Percentiles rank a stretch among this genome's conserved stretches.
These are phyloP conservation scores for Drosophila pseudotalamancana DNA, from an alignment of 2,888 invertebrate species.

Conservation along the genomic window DNA sequence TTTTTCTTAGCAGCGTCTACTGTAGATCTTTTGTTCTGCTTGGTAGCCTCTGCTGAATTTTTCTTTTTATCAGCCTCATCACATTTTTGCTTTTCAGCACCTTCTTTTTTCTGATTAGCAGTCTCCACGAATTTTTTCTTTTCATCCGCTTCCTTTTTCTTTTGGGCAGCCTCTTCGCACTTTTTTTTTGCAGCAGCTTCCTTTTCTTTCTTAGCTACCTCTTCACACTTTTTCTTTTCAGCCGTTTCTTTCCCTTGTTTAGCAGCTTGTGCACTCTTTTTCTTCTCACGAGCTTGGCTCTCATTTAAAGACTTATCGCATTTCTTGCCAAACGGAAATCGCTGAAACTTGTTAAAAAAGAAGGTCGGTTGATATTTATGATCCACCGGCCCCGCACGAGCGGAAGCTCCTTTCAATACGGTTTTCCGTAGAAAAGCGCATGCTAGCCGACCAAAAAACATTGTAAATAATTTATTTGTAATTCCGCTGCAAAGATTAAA, in stretches of 20 bases:
- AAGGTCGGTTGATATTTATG: background rate
- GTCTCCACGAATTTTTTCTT: background rate
- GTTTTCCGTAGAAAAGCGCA: background rate
- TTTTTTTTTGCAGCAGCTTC: background rate
- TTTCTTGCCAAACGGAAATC: background rate
- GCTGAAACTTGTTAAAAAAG: background rate
- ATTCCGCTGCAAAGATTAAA: too few relatives aligned
- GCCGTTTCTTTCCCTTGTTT: background rate
- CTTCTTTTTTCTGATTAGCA: background rate
- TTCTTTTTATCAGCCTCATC: background rate
- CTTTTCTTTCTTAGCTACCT: background rate
- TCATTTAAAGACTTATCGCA: background rate
- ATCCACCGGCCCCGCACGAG: background rate
- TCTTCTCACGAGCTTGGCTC: background rate
- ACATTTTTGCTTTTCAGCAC: background rate
- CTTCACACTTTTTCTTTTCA: background rate
- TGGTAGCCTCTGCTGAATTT: background rate
- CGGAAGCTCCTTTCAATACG: background rate
- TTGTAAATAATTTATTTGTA: too few relatives aligned
- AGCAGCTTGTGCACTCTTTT: background rate
- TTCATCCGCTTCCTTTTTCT: background rate
- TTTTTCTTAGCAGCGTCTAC: background rate
- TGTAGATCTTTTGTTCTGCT: background rate
- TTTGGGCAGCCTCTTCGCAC: background rate
- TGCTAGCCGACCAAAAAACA: background rate